Conservation (phyloP, 2,113 vertebrate species). For the Nansenia antarctica region DNA sequence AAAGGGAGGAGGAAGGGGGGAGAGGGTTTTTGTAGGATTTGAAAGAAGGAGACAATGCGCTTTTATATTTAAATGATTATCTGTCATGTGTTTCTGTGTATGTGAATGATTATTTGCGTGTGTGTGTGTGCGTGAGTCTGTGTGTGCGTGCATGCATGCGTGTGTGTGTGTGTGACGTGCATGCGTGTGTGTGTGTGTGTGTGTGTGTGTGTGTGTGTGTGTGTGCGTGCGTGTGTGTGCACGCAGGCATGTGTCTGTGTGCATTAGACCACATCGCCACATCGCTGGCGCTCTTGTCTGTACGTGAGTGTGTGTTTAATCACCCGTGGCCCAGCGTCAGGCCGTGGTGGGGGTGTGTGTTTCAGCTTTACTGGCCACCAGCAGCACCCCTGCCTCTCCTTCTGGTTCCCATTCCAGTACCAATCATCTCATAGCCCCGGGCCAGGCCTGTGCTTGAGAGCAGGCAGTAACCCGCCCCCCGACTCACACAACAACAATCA, state of each 20-base stretch:
- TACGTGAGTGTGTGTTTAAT: conserved; percentile 18
- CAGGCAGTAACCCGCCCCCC: conserved; percentile 1
- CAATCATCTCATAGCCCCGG: conserved; percentile 2
- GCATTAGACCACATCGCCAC: conserved; percentile 12
- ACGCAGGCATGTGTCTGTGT: no score
- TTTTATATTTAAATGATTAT: not conserved
- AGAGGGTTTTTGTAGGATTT: conserved; percentile 21
- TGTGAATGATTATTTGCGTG: not conserved
- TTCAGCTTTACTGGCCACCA: not conserved
- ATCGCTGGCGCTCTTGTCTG: not conserved
- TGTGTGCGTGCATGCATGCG: no score
- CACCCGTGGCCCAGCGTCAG: not conserved
- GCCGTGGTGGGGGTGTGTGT: conserved; percentile 5
- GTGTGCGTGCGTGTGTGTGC: conserved; percentile 3
- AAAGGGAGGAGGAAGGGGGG: conserved; percentile 24
- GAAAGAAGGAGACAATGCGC: not conserved
- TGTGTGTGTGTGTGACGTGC: conserved; percentile 15
- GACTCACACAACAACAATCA: conserved; percentile 19
- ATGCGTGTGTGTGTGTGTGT: conserved; percentile 11
- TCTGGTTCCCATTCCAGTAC: conserved; percentile 36
- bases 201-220: conserved; percentile 1
- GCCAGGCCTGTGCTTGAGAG: conserved; percentile 24
- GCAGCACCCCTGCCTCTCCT: conserved; percentile 8
- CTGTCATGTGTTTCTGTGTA: conserved; percentile 3
- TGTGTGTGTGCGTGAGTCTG: no score